Base-by-base conservation (phyloP, 2,888 invertebrate species). In the Pollenia amentaria region DNA sequence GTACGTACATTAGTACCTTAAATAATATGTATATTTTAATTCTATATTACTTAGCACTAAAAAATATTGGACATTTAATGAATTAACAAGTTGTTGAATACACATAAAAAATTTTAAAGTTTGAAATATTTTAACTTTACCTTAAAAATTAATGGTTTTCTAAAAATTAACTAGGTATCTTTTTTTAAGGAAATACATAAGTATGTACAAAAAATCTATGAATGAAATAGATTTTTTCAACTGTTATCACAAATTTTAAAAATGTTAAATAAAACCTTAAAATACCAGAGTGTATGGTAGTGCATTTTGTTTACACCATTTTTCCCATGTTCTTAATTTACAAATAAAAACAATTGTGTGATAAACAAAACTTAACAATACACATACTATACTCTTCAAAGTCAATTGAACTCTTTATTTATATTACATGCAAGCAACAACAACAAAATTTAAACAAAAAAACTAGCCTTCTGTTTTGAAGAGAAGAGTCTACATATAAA, bases 371-470 rank as follows among this genome's bases (percentile, higher is more conserved):
- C 53, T 69, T 65, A 73, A n/a, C 65, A 77, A 21, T 38, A 77
- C 51, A 60, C 53, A 62, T 57, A 70, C 80, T 84, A 51, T 46
- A 53, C 64, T 79, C 69, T 65, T 69, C 11, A 73, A 80, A 87
- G 86, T 87, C 83, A 87, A 87, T 84, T 83, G 83, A 80, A 83
- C 86, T 83, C 79, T 86, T 75, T 83, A 76, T 87, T 76, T 77
- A 87, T 84, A 84, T 87, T 73, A 62, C 67, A 73, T 72, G 62
- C 40, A 77, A 60, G 51, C 76, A 78, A 48, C 55, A 57, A 67
- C 48, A 53, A 60, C 51, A 60, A 48, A 18, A 53, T 16, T 29
- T 29, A 64, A 67, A 14, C 3, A 55, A 48, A 76, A 53, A 67
- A 18, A 67, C 7, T n/a, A 42, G 16, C 48, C 51, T 4, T 21